Percentiles rank a stretch among this genome's conserved stretches.
phyloP scores from a whole-genome alignment of 1,140 invertebrate species.

The Stegodyphus dumicola region DNA sequence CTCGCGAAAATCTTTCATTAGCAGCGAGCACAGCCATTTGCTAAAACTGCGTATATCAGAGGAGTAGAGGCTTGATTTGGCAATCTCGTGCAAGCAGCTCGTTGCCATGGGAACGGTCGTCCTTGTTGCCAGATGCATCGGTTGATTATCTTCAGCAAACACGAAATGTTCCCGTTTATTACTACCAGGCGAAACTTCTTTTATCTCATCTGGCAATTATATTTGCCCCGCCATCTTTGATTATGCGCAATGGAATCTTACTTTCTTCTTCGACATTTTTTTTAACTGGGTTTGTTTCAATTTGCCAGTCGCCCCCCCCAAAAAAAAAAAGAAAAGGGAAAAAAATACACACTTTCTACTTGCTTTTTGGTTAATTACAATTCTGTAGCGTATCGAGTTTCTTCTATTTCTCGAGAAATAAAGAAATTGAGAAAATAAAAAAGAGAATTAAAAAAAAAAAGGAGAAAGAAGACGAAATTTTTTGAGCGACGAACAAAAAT shows the following conservation, averaged over 20 bases:
- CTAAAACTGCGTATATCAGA: slow-evolving; percentile 59
- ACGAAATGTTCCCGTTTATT: slow-evolving; percentile 61
- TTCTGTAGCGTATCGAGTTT: slow-evolving; percentile 40
- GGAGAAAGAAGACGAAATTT: slow-evolving; percentile 11
- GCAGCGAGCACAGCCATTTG: slow-evolving; percentile 49
- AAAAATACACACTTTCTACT: slow-evolving; percentile 2
- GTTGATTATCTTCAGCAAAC: slow-evolving; percentile 62
- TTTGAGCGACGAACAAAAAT: slow-evolving; percentile 29
- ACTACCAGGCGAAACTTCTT: slow-evolving; percentile 57
- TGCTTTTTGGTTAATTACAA: slow-evolving; percentile 53
- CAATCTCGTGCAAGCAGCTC: slow-evolving; percentile 57
- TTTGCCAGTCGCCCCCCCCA: slow-evolving; percentile 48
- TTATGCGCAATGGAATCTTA: slow-evolving; percentile 52
- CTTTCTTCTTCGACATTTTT: slow-evolving; percentile 3
- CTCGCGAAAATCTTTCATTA: slow-evolving; percentile 58
- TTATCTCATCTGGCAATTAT: slow-evolving; percentile 61
- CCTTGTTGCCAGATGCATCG: slow-evolving; percentile 61
- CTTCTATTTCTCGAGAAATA: slow-evolving; percentile 19
- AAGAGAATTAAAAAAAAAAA: slow-evolving; percentile 1
- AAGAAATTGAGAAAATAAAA: neutral
- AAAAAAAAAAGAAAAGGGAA: slow-evolving; percentile 18
- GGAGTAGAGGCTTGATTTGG: slow-evolving; percentile 59
- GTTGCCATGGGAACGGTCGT: slow-evolving; percentile 56
- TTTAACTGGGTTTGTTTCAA: slow-evolving; percentile 55
- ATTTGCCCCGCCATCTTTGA: slow-evolving; percentile 60